Percentiles rank a stretch among this genome's conserved stretches.
Evolutionary conservation across 2,888 invertebrate species (phyloP).

Genomic region (Panzeria rudis): DNA sequence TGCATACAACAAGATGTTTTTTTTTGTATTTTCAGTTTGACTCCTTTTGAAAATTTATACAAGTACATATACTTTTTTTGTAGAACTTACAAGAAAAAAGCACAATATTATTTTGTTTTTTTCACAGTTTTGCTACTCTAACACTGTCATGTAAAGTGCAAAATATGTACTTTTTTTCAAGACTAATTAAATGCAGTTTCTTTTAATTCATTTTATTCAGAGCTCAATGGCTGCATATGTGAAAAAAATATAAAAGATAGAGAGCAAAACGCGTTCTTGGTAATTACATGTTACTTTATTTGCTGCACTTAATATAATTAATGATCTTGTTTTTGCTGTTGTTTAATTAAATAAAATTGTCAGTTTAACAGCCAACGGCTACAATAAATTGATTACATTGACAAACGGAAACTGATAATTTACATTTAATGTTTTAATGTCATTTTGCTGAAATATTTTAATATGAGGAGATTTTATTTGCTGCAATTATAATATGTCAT

Average conservation of each 20-base stretch:
- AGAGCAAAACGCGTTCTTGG: constrained; percentile 55
- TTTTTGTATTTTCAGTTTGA: constrained; percentile 29
- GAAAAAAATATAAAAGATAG: neutral
- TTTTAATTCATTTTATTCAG: constrained; percentile 22
- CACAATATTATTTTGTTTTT: constrained; percentile 37
- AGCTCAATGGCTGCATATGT: constrained; percentile 14
- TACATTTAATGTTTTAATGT: constrained; percentile 67
- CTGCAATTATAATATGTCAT: constrained; percentile 12
- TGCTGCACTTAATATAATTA: constrained; percentile 69
- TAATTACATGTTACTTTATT: constrained; percentile 68
- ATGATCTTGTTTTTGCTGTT: constrained; percentile 73
- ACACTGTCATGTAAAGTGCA: constrained; percentile 69
- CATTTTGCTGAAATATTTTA: constrained; percentile 61
- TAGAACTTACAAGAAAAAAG: neutral
- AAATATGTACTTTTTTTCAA: constrained; percentile 49
- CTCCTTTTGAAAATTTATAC: constrained; percentile 29
- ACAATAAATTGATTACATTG: constrained; percentile 72
- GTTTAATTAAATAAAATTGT: constrained; percentile 73
- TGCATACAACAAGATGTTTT: constrained; percentile 53
- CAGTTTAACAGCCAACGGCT: constrained; percentile 71
- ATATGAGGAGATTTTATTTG: constrained; percentile 46
- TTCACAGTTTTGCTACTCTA: constrained; percentile 63
- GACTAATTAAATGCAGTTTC: constrained; percentile 67
- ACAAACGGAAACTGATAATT: constrained; percentile 73
- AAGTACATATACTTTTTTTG: neutral